A percentile compares a stretch with the other conserved stretches of the same genome.
These are phyloP conservation scores for Salticus scenicus DNA, from an alignment of 2,888 invertebrate species.

Conservation along the genomic window DNA sequence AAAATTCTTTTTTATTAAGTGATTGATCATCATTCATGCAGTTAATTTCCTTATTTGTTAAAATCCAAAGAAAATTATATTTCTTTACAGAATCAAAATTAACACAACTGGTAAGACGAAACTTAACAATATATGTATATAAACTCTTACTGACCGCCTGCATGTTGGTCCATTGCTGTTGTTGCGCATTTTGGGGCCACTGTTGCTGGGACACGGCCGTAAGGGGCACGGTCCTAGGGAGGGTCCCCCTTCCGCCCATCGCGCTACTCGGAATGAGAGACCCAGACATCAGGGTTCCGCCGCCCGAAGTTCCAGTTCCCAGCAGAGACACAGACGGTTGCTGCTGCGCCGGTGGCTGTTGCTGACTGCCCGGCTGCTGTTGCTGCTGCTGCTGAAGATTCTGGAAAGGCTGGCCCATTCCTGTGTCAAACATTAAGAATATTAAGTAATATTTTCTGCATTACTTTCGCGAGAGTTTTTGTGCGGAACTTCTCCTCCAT, in stretches of 20 bases:
- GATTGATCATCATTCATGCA: too few species aligned
- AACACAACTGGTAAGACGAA: too few species aligned
- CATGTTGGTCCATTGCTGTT: constrained; percentile 36
- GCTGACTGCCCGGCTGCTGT: constrained; percentile 39
- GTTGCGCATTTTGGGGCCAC: constrained; percentile 15
- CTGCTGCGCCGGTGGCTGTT: constrained; percentile 47
- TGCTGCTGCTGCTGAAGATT: constrained; percentile 61
- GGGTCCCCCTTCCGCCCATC: constrained; percentile 31
- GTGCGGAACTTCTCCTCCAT: too few species aligned
- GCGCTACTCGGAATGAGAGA: constrained; percentile 51
- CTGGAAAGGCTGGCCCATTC: constrained; percentile 67
- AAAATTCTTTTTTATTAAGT: too few species aligned
- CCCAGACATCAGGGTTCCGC: constrained; percentile 35
- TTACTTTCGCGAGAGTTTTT: background rate
- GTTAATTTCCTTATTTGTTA: too few species aligned
- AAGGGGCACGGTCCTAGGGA: constrained; percentile 69
- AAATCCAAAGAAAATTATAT: too few species aligned
- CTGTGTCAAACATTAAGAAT: constrained; percentile 28
- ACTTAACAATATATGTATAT: too few species aligned
- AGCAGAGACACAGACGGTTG: constrained; percentile 44
- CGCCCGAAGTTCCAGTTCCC: constrained; percentile 1
- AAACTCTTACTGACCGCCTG: too few species aligned
- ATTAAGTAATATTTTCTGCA: background rate
- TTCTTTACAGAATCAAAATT: too few species aligned
- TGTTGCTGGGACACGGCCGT: constrained; percentile 62